Conservation (phyloP, 2,797 vertebrate species). For the Rhinella marina region DNA sequence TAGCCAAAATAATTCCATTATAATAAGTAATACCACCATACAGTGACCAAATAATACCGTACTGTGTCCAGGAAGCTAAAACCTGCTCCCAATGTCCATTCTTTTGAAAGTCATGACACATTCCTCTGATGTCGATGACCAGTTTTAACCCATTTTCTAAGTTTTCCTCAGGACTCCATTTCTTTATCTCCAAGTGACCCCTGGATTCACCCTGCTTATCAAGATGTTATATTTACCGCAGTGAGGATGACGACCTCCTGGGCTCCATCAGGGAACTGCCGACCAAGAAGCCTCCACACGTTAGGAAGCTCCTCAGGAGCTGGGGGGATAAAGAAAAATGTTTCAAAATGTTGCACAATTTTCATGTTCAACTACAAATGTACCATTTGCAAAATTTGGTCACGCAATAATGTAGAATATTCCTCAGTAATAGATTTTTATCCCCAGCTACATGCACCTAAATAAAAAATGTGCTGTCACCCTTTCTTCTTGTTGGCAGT, state of each 20-base stretch:
- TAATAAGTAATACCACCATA: neutral
- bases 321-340: slow-evolving; percentile 61
- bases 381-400: no score
- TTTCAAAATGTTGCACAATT: neutral
- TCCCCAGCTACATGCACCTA: no score
- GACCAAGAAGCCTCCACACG: slow-evolving; percentile 77
- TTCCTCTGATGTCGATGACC: no score
- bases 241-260: slow-evolving; percentile 78
- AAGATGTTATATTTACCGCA: slow-evolving; percentile 74
- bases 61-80: no score
- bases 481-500: no score
- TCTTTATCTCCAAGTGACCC: neutral
- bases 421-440: no score
- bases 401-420: no score
- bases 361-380: neutral
- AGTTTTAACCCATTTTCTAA: no score
- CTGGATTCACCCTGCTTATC: neutral
- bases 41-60: neutral
- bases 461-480: no score
- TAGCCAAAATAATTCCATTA: no score
- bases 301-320: slow-evolving; percentile 73
- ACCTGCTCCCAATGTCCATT: no score
- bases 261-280: slow-evolving; percentile 19
- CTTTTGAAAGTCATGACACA: no score
- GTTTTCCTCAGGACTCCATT: neutral